phyloP scores from a whole-genome alignment of 2,888 invertebrate genomes.

The Alloscopus bannaensis region DNA sequence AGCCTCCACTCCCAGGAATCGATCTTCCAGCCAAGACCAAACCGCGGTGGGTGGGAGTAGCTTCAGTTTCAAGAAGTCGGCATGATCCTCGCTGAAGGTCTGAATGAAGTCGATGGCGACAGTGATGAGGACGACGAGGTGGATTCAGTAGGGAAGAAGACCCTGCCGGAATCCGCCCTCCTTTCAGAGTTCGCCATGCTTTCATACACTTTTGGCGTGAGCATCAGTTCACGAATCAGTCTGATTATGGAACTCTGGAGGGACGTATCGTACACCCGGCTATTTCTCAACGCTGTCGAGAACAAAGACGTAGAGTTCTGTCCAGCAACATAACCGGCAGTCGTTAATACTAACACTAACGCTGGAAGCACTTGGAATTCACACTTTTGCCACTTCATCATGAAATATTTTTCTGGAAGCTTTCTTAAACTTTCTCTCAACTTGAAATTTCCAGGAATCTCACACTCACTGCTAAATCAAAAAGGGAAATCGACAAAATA shows the following conservation, averaged over 20 bases:
- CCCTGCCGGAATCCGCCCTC: conserved; percentile 48
- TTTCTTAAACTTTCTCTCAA: no score
- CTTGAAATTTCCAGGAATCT: no score
- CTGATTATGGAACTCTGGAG: conserved; percentile 47
- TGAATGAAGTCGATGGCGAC: conserved; percentile 1
- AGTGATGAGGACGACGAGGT: conserved; percentile 8
- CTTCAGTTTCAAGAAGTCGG: background rate
- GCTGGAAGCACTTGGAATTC: conserved; percentile 21
- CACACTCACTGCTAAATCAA: no score
- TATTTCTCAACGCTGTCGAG: conserved; percentile 38
- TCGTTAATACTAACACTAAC: conserved; percentile 5
- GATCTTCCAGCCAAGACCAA: conserved; percentile 25
- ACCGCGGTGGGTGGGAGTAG: conserved; percentile 1
- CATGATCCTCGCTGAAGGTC: background rate
- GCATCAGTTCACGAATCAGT: conserved; percentile 50
- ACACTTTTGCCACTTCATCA: conserved; percentile 28
- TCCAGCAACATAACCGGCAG: background rate
- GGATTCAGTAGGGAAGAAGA: conserved; percentile 47
- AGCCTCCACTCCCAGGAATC: conserved; percentile 3
- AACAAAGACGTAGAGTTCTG: conserved; percentile 25
- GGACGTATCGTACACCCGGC: conserved; percentile 40
- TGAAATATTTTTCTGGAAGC: no score
- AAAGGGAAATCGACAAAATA: background rate
- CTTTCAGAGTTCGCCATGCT: conserved; percentile 42
- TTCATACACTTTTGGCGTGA: conserved; percentile 52